phyloP scores from a whole-genome alignment of 2,113 vertebrate genomes.

The Malurus melanocephalus region DNA sequence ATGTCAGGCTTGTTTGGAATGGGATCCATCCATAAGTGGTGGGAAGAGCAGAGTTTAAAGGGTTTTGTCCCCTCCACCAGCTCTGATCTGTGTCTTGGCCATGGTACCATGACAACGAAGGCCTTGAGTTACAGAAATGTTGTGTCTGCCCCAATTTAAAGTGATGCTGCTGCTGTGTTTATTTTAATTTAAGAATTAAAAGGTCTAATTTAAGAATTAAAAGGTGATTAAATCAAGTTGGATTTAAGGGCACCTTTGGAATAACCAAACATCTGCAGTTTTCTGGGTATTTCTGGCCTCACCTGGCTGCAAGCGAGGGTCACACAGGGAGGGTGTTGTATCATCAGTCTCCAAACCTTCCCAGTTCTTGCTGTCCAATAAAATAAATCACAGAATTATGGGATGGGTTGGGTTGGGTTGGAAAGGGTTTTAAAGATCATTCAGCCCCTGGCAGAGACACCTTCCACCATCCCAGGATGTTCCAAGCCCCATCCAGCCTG shows the following conservation, averaged over 20 bases:
- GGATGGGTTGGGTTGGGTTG: neutral
- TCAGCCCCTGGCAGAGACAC: neutral
- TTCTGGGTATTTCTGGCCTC: neutral
- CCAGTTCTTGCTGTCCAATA: neutral
- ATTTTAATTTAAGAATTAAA: neutral
- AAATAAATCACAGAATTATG: neutral
- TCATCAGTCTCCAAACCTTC: neutral
- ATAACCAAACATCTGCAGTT: rapidly evolving
- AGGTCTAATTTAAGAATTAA: neutral
- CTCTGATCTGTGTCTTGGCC: rapidly evolving
- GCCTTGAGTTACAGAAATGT: neutral
- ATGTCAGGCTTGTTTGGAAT: rapidly evolving
- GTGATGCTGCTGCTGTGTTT: rapidly evolving
- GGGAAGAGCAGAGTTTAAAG: neutral
- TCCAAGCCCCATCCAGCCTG: rapidly evolving
- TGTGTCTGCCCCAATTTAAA: neutral
- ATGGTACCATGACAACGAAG: rapidly evolving
- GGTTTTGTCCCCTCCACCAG: neutral
- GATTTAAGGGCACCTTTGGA: neutral
- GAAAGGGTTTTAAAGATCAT: neutral
- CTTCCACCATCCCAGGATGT: rapidly evolving
- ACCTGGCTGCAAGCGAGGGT: neutral
- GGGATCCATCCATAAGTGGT: neutral
- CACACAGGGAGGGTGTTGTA: rapidly evolving
- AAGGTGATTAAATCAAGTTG: neutral